These are phyloP conservation scores for Dastarcus helophoroides DNA, from an alignment of 2,888 invertebrate species.

Conservation along the genomic window DNA sequence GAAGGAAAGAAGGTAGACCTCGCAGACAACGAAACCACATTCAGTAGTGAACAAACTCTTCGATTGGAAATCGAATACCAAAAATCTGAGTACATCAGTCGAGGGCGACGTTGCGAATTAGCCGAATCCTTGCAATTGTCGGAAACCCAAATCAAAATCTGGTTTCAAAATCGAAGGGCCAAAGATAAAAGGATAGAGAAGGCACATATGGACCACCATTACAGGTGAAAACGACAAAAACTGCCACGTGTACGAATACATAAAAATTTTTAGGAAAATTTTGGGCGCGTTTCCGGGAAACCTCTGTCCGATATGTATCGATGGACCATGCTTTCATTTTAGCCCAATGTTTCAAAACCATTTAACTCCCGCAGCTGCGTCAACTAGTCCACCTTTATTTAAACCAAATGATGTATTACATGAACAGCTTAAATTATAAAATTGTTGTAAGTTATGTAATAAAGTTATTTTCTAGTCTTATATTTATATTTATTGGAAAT, in stretches of 20 bases:
- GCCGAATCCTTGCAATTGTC: conserved; percentile 57
- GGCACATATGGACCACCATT: conserved; percentile 89
- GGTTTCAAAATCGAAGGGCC: conserved; percentile 92
- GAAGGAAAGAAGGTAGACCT: conserved; percentile 78
- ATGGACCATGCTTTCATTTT: conserved; percentile 29
- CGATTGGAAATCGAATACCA: conserved; percentile 85
- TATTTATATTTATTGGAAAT: too few relatives aligned
- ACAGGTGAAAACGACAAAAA: conserved; percentile 50
- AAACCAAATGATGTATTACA: too few relatives aligned
- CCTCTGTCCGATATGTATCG: conserved; percentile 31
- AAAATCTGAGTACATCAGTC: conserved; percentile 83
- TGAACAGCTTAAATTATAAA: too few relatives aligned
- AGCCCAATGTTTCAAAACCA: too few relatives aligned
- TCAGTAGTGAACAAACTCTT: conserved; percentile 86
- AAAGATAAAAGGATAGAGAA: conserved; percentile 95
- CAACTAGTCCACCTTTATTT: too few relatives aligned
- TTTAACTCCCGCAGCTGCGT: too few relatives aligned
- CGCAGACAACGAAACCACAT: conserved; percentile 87
- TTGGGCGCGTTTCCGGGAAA: conserved; percentile 29
- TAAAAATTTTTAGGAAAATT: conserved; percentile 33
- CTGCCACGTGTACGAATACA: not conserved
- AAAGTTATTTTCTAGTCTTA: too few relatives aligned
- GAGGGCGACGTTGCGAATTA: conserved; percentile 69
- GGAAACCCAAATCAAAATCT: conserved; percentile 78
- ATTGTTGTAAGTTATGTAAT: too few relatives aligned